Evolutionary conservation across 2,888 invertebrate species (phyloP), one percentile per base, ranked within the genome.

Genomic region (Synanthedon tipuliformis): DNA sequence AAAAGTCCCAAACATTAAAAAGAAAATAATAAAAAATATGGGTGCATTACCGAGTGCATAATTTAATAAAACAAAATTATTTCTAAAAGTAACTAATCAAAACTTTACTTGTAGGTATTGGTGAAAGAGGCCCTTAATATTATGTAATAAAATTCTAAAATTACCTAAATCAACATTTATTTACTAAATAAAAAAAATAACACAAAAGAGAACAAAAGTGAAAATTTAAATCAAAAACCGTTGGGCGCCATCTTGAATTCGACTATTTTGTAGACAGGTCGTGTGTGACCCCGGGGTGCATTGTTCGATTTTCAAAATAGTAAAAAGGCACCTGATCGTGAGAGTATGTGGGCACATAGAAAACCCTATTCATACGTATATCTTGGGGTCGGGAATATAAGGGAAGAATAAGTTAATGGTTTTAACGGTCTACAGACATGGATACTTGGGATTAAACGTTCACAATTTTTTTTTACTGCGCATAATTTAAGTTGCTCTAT

Each of bases 251-350:
- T 59, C 60, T 57, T 56, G 53, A 52, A 64, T 45, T 41, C 60
- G 59, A 68, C 74, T 68, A 69, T 75, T 66, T 75, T 75, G 63
- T 68, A 60, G 62, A 71, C 71, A 75, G 72, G 73, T 72, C 70
- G 18, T 57, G 59, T 55, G 59, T 59, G 69, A 73, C 72, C 70
- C 59, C 52, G 50, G 51, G 45, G 53, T 53, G 65, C 55, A 60
- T 66, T 66, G 68, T 73, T 68, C 58, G 57, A 54, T 58, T 61
- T 71, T 62, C 60, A 60, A 67, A 68, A 72, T 71, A 69, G 65
- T 45, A 54, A 51, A 62, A 63, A 59, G 54, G 57, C 81, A 81
- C 81, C 81, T 81, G 81, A 80, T 67, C 75, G 78, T 81, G 80
- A 67, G 80, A 79, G 66, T 51, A 54, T 55, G 58, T 54, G 56